Conservation (phyloP, 2,888 invertebrate genomes). For the Tenthredo amoena region DNA sequence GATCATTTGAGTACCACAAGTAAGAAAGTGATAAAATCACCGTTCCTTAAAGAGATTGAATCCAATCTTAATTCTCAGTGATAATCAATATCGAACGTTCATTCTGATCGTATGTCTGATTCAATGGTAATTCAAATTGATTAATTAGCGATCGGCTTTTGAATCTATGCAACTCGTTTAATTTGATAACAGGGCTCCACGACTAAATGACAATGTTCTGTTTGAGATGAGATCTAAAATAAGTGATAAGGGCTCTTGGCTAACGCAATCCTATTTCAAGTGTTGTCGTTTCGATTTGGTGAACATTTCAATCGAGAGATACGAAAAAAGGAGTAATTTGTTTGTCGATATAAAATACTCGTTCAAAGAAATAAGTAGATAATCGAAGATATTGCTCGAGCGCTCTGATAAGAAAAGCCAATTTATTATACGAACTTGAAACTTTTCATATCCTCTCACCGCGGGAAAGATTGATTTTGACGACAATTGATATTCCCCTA, state of each 20-base stretch:
- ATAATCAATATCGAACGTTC: not conserved
- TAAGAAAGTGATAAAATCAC: not conserved
- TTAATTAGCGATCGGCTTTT: not conserved
- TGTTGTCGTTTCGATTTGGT: not conserved
- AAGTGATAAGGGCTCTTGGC: not conserved
- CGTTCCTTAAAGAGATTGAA: not conserved
- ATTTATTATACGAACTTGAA: not conserved
- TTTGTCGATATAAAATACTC: not conserved
- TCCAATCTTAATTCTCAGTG: not conserved
- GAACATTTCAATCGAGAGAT: not conserved
- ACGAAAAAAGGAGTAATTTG: not conserved
- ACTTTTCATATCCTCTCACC: not conserved
- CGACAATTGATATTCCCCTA: constrained; percentile 23
- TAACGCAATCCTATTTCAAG: not conserved
- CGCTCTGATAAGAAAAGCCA: not conserved
- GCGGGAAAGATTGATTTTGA: constrained; percentile 16
- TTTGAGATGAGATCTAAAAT: not conserved
- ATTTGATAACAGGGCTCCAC: not conserved
- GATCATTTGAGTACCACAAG: not conserved
- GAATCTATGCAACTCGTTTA: not conserved
- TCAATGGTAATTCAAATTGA: not conserved
- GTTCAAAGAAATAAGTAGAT: not conserved
- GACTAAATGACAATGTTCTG: not conserved
- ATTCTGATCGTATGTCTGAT: not conserved
- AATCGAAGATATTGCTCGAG: not conserved